Conservation (phyloP, 2,888 invertebrate species). For the Parasteatoda lunata region DNA sequence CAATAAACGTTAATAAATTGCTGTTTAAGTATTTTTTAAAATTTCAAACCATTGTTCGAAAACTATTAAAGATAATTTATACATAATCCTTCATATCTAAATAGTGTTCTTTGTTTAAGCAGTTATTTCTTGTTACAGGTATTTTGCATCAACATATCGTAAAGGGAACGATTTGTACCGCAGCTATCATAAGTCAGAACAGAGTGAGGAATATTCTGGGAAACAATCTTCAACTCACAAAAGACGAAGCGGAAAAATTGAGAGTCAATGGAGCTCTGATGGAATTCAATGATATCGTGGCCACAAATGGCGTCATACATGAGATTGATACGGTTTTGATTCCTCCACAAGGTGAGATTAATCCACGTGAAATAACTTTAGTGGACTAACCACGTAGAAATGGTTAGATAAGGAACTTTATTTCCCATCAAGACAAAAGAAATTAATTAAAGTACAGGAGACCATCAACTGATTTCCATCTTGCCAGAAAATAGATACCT, state of each 20-base stretch:
- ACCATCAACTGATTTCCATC: too few species aligned
- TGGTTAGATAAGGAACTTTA: too few species aligned
- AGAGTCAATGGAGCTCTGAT: conserved; percentile 77
- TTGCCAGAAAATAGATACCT: too few species aligned
- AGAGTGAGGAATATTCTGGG: conserved; percentile 74
- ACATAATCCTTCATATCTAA: too few species aligned
- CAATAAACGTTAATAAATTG: too few species aligned
- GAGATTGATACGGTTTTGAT: conserved; percentile 81
- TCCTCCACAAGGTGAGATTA: conserved; percentile 73
- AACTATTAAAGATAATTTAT: too few species aligned
- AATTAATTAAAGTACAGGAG: too few species aligned
- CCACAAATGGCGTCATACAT: conserved; percentile 84
- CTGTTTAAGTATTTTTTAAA: too few species aligned
- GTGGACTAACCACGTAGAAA: too few species aligned
- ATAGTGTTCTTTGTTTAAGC: too few species aligned
- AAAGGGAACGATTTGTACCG: conserved; percentile 77
- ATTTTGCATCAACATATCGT: conserved; percentile 82
- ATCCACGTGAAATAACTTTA: neutral
- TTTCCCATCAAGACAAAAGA: too few species aligned
- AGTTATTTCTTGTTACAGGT: conserved; percentile 15
- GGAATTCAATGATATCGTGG: conserved; percentile 77
- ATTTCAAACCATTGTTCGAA: too few species aligned
- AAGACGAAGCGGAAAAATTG: conserved; percentile 77
- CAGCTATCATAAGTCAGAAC: conserved; percentile 78
- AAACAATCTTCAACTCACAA: conserved; percentile 76